Conservation (phyloP, 1,140 invertebrate species). For the Gryon sp. region DNA sequence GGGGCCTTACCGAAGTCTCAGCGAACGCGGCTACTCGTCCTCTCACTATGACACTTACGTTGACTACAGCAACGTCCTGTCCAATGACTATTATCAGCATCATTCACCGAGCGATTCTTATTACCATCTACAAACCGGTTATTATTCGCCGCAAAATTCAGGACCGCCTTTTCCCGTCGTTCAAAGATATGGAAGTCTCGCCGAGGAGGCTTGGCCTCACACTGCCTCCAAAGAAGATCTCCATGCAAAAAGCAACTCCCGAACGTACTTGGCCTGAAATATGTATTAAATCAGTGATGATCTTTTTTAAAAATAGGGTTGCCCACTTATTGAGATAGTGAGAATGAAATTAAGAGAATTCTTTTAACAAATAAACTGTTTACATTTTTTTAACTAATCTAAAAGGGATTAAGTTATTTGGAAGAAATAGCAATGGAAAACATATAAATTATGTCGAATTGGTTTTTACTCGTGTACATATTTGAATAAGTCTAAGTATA, state of each 20-base stretch:
- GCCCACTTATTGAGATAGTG: too few species aligned
- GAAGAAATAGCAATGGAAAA: too few species aligned
- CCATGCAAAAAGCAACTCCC: conserved; percentile 62
- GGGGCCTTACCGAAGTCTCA: conserved; percentile 77
- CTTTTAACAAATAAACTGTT: too few species aligned
- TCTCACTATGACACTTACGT: conserved; percentile 75
- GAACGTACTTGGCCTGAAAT: conserved; percentile 71
- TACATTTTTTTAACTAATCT: too few species aligned
- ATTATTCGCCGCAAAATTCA: conserved; percentile 76
- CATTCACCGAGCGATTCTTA: conserved; percentile 68
- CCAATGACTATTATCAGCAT: conserved; percentile 68
- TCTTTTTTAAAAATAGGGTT: too few species aligned
- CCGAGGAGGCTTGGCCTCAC: conserved; percentile 74
- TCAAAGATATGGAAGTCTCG: conserved; percentile 76
- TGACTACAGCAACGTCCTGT: conserved; percentile 73
- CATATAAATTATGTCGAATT: too few species aligned
- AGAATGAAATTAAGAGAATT: too few species aligned
- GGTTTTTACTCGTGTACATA: too few species aligned
- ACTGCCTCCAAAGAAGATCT: conserved; percentile 66
- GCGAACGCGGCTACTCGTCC: conserved; percentile 76
- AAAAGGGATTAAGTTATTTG: too few species aligned
- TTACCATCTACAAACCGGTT: conserved; percentile 73
- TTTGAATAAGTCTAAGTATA: too few species aligned
- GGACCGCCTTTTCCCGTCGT: conserved; percentile 74
- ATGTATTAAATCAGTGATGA: conserved; percentile 17